A percentile compares a stretch with the other conserved stretches of the same genome.
These are phyloP conservation scores for Drosophila quinaria DNA, from an alignment of 2,888 invertebrate genomes.

Conservation along the genomic window DNA sequence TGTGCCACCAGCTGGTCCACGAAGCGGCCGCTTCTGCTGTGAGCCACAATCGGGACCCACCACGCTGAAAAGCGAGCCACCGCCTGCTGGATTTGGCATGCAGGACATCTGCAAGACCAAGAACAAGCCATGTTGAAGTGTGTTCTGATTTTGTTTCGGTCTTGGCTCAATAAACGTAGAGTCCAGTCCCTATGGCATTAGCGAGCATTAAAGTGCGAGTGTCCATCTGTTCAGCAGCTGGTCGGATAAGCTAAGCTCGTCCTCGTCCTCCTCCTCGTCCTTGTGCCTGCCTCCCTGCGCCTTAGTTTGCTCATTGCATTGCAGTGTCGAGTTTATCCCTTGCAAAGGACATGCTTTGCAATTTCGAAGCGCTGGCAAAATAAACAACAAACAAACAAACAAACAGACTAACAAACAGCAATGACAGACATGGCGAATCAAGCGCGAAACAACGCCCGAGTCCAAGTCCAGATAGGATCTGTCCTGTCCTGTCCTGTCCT, in stretches of 20 bases:
- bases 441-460: constrained; percentile 47
- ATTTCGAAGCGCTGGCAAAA: constrained; percentile 66
- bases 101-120: constrained; percentile 37
- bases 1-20: constrained; percentile 49
- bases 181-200: constrained; percentile 23
- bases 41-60: constrained; percentile 54
- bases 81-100: constrained; percentile 54
- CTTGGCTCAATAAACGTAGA: constrained; percentile 57
- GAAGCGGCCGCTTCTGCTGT: constrained; percentile 33
- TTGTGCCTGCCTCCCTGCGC: constrained; percentile 1
- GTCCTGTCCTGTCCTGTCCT: constrained; percentile 7
- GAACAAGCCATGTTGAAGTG: constrained; percentile 13
- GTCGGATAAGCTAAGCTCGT: constrained; percentile 61
- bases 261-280: constrained; percentile 18
- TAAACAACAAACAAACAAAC: constrained; percentile 68
- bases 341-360: constrained; percentile 68
- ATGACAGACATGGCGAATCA: constrained; percentile 56
- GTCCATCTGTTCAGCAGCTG: background rate
- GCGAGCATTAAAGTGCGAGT: constrained; percentile 20
- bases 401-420: constrained; percentile 69
- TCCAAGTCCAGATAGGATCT: constrained; percentile 24
- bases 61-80: constrained; percentile 35
- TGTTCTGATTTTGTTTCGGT: constrained; percentile 23
- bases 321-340: constrained; percentile 52
- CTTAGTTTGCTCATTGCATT: constrained; percentile 41